Conservation (phyloP, 1,140 invertebrate genomes). For the Temnothorax curvispinosus region DNA sequence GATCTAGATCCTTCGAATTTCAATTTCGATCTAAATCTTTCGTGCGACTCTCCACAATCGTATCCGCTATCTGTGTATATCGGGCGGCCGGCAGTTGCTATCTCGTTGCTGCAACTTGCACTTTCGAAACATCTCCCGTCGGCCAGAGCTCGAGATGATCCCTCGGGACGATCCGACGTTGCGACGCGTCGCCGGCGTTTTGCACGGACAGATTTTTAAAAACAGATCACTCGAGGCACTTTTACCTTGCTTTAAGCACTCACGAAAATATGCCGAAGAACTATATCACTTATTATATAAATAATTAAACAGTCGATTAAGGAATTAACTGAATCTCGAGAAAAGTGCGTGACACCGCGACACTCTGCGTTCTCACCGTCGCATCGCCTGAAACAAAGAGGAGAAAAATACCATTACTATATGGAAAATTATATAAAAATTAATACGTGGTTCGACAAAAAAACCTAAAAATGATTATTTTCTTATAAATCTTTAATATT, state of each 20-base stretch:
- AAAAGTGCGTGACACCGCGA: background rate
- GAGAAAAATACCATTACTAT: background rate
- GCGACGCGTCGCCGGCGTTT: conserved; percentile 13
- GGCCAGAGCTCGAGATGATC: conserved; percentile 75
- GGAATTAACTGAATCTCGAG: background rate
- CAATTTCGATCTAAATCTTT: conserved; percentile 24
- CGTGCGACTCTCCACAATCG: background rate
- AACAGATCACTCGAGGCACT: background rate
- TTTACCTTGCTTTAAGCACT: background rate
- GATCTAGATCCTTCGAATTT: background rate
- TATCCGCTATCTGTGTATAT: conserved; percentile 79
- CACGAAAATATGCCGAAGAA: background rate
- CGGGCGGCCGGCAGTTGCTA: conserved; percentile 78
- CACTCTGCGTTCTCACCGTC: background rate
- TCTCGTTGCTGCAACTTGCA: conserved; percentile 66
- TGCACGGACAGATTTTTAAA: background rate
- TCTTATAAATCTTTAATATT: background rate
- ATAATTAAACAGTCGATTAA: background rate
- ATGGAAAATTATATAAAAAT: background rate
- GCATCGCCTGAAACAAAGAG: conserved; percentile 41
- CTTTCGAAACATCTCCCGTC: conserved; percentile 78
- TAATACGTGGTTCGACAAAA: background rate
- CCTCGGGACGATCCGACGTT: background rate
- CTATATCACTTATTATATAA: background rate
- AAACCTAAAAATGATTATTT: background rate